A percentile compares a stretch with the other conserved stretches of the same genome.
Evolutionary conservation across 2,113 vertebrate genomes (phyloP).

Genomic region (Psittacus erithacus): DNA sequence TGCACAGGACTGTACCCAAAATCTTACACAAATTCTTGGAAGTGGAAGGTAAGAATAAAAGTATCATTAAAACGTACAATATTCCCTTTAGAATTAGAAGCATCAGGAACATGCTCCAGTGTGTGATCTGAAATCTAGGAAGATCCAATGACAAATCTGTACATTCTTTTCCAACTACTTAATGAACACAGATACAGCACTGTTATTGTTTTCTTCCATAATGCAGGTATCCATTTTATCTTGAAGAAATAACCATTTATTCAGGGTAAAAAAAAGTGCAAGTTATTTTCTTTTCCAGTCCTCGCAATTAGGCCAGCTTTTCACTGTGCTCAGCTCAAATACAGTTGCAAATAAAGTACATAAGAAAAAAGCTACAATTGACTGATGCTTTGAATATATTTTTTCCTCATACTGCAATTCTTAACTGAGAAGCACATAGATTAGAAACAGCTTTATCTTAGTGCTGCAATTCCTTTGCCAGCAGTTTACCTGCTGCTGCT

Average conservation of each 20-base stretch:
- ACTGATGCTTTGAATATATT: neutral
- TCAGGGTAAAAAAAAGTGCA: neutral
- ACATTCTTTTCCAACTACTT: neutral
- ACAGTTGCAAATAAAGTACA: neutral
- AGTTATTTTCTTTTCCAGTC: neutral
- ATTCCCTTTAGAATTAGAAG: neutral
- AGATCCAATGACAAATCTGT: neutral
- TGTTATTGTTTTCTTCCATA: neutral
- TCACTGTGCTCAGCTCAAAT: conserved; percentile 26
- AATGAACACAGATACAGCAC: neutral
- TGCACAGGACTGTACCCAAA: neutral
- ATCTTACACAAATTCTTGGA: neutral
- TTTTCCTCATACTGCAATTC: neutral
- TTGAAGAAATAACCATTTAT: neutral
- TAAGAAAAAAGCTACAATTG: conserved; percentile 15
- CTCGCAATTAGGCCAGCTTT: conserved; percentile 43
- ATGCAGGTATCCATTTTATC: neutral
- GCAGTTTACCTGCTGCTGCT: conserved; percentile 5
- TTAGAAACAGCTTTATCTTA: conserved; percentile 38
- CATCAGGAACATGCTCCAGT: neutral
- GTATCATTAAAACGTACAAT: neutral
- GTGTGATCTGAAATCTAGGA: neutral
- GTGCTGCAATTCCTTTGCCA: neutral
- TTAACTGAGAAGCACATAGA: neutral
- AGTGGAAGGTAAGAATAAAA: neutral